Evolutionary conservation across 1,140 invertebrate genomes (phyloP), one percentile per base, ranked within the genome.

Genomic region (Hypothenemus hampei): DNA sequence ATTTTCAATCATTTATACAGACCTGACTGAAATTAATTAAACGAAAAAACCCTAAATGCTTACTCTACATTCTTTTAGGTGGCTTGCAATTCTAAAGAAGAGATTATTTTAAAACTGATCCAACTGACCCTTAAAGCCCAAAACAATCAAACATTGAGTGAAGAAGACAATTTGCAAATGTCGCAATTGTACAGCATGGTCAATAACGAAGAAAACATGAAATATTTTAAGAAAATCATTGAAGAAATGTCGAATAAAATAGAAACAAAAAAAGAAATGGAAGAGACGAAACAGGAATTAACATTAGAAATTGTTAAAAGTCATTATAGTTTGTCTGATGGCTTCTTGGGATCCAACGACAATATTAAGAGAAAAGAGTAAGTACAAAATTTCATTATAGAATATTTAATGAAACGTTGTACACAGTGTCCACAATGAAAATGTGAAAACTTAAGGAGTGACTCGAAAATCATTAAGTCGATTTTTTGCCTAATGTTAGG

Each of bases 251-350:
- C 45, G n/a, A 22, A 5, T 13, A 11, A 46, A 26, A 40, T 2
- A 6, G 8, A 2, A 5, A 22, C 10, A 22, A 19, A 35, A 35
- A 11, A 19, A 15, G 37, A 36, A 11, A 29, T 41, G 11, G 21
- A 26, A 10, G 26, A 22, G 13, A 5, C 18, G 19, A 33, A 29
- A 7, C 54, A 48, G 16, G 20, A 44, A 15, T 29, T 57, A 1
- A 57, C 45, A 23, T 49, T 49, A 22, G 22, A 49, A 22, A 46
- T 57, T 35, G 46, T 49, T 10, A 43, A 55, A 40, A 55, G 52
- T 15, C 21, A 55, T 3, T 37, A 6, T n/a, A 55, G 18, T 40
- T 39, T 47, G 22, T 39, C 43, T 7, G 44, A 47, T 26, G 52
- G 35, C 13, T 18, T 1, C 1, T 13, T 8, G 10, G 31, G n/a